These are phyloP conservation scores for Gymnoscopelus braueri DNA, from an alignment of 2,797 vertebrate genomes.

Conservation along the genomic window DNA sequence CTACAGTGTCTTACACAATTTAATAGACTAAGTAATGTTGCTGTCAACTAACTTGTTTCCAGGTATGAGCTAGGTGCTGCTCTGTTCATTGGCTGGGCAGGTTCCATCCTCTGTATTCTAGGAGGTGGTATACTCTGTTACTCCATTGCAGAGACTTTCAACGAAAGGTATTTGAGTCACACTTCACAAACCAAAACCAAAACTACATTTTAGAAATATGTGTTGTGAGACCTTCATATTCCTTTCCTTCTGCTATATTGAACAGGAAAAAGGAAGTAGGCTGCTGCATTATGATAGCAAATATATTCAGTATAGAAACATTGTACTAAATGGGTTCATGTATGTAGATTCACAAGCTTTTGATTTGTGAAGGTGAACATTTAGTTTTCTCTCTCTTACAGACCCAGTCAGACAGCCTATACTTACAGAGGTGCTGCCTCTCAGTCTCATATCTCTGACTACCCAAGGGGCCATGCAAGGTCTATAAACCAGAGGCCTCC, in stretches of 20 bases:
- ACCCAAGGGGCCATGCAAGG: slow-evolving; percentile 77
- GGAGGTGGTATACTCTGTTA: slow-evolving; percentile 81
- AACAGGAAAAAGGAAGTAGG: not conserved
- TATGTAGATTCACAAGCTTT: not conserved
- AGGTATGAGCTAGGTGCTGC: slow-evolving; percentile 86
- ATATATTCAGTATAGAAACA: not conserved
- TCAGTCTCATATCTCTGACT: slow-evolving; percentile 83
- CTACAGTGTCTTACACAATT: not conserved
- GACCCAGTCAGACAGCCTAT: slow-evolving; percentile 66
- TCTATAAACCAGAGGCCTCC: slow-evolving; percentile 72
- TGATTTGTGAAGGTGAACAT: slow-evolving; percentile 17
- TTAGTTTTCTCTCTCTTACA: slow-evolving; percentile 49
- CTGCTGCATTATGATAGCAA: not conserved
- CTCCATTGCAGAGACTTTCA: slow-evolving; percentile 70
- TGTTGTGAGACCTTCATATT: not conserved
- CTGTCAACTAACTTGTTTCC: not conserved
- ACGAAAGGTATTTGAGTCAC: slow-evolving; percentile 64
- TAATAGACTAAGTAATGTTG: not conserved
- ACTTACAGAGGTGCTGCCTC: slow-evolving; percentile 83
- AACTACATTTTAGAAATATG: slow-evolving; percentile 5
- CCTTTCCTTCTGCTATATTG: not conserved
- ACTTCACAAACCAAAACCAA: not conserved
- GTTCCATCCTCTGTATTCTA: slow-evolving; percentile 79
- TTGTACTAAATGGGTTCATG: slow-evolving; percentile 5
- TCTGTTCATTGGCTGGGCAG: slow-evolving; percentile 85